Evolutionary conservation across 2,888 invertebrate genomes (phyloP), one percentile per base, ranked within the genome.

Genomic region (Noctua janthe): DNA sequence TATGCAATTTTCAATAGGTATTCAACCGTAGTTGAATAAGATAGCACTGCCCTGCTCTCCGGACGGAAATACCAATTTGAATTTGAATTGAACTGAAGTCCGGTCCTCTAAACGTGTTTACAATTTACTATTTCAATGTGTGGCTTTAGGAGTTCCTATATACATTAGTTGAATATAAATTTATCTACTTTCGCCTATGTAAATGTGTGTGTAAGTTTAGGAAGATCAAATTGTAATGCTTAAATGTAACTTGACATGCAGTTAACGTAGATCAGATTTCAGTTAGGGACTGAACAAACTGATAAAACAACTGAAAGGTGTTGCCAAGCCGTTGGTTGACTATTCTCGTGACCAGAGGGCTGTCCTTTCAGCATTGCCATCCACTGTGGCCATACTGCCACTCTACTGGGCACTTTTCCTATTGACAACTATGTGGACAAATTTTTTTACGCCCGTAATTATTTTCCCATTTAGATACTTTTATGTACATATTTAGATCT

Each of bases 31-130:
- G 74, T 88, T 78, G 67, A 77, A 83, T 82, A 78, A 74, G 82
- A 69, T 85, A 82, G 75, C 78, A 78, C 54, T 59, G 51, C 51
- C 69, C 69, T 66, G 51, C 51, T 76, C 69, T 71, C 54, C 23
- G 39, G 59, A 81, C 67, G 81, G 78, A 72, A 81, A 85, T 82
- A 72, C 80, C 75, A 81, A 81, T 83, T 86, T 84, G 72, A 76
- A 87, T 87, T 81, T 82, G 76, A 82, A 89, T 87, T 71, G 82
- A 64, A 78, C n/a, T 67, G 67, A 74, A 72, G 81, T 81, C 72
- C 62, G 11, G 35, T 51, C 75, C 59, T 69, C 62, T 29, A 47
- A 67, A 71, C 51, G 47, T 71, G 70, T 74, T 47, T 47, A 71
- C 51, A 79, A 73, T 81, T 73, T 78, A 69, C 13, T 59, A 49